Evolutionary conservation across 2,797 vertebrate genomes (phyloP), one percentile per base, ranked within the genome.

Genomic region (Anguilla pacifica): DNA sequence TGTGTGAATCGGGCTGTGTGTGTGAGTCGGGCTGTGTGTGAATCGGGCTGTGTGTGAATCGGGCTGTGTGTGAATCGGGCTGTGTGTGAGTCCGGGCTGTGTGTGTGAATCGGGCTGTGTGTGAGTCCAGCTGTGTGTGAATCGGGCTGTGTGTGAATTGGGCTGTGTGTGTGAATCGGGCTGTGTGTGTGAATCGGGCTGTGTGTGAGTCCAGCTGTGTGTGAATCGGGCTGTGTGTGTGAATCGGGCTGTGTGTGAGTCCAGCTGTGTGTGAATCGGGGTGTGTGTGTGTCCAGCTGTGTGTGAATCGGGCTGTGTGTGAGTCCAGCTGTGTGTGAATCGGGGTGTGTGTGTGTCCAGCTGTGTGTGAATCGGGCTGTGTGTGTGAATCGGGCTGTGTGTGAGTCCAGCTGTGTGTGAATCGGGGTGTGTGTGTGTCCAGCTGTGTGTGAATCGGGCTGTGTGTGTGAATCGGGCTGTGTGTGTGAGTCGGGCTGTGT

Each of bases 111-210:
- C 46, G 22, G 9, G 31, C 11, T 39, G 13, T 92, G 59, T 87
- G 19, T 92, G 86, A 0, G 91, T 0, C 10, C 3, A 39, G 83
- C 2, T 64, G 4, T 22, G 4, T 87, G 19, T 92, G 86, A 0
- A 91, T 0, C 10, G 5, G 49, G 83, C 2, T 64, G 4, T 22
- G 4, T 15, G 4, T 17, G 1, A 2, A 2, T 53, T 0, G 13
- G 13, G 7, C 7, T 57, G 59, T 15, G 59, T 19, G 17, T 4
- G 3, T 17, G 1, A 2, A 2, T 51, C 0, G 13, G 13, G 7
- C 7, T 15, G 59, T 19, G 17, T 61, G 59, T 61, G 13, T 61
- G 59, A 22, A 3, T 19, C 3, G 15, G 59, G 10, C 3, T 17
- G 59, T 35, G 74, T 35, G 39, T 43, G 74, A 35, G 31, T 31